Base-by-base conservation (phyloP, 2,888 invertebrate genomes). In the Spodoptera exigua region DNA sequence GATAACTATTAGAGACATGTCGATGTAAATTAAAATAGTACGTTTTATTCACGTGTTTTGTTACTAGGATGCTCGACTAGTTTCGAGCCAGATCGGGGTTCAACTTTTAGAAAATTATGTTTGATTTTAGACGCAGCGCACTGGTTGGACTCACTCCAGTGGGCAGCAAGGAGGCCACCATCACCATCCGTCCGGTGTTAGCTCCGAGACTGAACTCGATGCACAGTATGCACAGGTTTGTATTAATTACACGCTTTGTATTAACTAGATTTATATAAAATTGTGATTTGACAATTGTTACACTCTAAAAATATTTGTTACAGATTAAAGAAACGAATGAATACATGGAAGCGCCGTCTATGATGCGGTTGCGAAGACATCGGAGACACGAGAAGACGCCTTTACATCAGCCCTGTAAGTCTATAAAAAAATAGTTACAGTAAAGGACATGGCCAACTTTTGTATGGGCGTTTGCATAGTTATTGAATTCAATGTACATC, bases 171-270 rank as follows among this genome's bases (percentile, higher is more conserved):
- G 85, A 13, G 89, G 87, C 0, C 92, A 90, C 53, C 92, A 90
- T 47, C 93, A 94, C 64, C 94, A 94, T 52, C 94, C 94, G 0
- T 94, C 94, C 2, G 94, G 94, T 1, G 94, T 94, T 68, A 94
- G 94, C 74, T 94, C 94, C 0, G 94, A 94, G 71, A 94, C 94
- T 0, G 94, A 94, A 70, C 69, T 94, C 0, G 94, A 94, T 74
- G 94, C 89, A 3, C 94, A 94, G 61, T 94, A 94, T 56, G 94
- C 94, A 58, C 94, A 94, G 89, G 94, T 93, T 80, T 36, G 7
- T 13, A 14, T 49, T 45, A 9, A n/a, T n/a, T n/a, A n/a, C n/a
- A n/a, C n/a, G n/a, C n/a, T n/a, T n/a, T n/a, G n/a, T n/a, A n/a
- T n/a, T n/a, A n/a, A n/a, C n/a, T n/a, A n/a, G n/a, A n/a, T n/a